phyloP scores from a whole-genome alignment of 1,140 invertebrate species.

The Vanessa tameamea region DNA sequence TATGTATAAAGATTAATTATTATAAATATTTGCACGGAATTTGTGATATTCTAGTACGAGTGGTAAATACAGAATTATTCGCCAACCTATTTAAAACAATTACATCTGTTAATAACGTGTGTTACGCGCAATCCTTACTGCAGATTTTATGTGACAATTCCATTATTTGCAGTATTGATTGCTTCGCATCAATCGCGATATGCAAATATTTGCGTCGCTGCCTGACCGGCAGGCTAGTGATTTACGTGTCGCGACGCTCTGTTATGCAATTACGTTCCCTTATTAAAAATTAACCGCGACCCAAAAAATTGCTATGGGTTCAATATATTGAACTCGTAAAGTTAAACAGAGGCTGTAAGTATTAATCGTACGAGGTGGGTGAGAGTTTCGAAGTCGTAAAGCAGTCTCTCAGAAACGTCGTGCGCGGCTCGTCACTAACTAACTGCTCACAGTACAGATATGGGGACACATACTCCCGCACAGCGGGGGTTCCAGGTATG shows the following conservation, averaged over 20 bases:
- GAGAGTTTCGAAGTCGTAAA: constrained; percentile 41
- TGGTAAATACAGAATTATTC: constrained; percentile 41
- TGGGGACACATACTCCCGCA: not conserved
- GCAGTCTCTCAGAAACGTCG: constrained; percentile 38
- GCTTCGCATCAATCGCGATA: constrained; percentile 78
- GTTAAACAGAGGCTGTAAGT: constrained; percentile 23
- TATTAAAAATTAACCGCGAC: constrained; percentile 72
- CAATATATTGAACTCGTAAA: constrained; percentile 23
- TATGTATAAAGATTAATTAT: not conserved
- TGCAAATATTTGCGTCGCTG: constrained; percentile 77
- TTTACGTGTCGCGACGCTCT: constrained; percentile 69
- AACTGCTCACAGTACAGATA: not conserved
- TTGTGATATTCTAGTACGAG: constrained; percentile 30
- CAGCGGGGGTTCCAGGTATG: not conserved
- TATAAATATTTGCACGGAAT: constrained; percentile 26
- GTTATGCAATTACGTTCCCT: constrained; percentile 75
- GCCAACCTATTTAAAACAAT: constrained; percentile 52
- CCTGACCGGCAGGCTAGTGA: constrained; percentile 64
- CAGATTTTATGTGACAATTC: constrained; percentile 74
- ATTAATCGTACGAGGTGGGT: constrained; percentile 31
- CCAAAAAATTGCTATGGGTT: constrained; percentile 35
- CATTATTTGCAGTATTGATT: constrained; percentile 80
- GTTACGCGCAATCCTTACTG: constrained; percentile 63
- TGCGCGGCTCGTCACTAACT: constrained; percentile 33
- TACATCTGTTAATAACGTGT: constrained; percentile 66